These are phyloP conservation scores for Auanema freiburgensis DNA, from an alignment of 2,888 invertebrate genomes.

Conservation along the genomic window DNA sequence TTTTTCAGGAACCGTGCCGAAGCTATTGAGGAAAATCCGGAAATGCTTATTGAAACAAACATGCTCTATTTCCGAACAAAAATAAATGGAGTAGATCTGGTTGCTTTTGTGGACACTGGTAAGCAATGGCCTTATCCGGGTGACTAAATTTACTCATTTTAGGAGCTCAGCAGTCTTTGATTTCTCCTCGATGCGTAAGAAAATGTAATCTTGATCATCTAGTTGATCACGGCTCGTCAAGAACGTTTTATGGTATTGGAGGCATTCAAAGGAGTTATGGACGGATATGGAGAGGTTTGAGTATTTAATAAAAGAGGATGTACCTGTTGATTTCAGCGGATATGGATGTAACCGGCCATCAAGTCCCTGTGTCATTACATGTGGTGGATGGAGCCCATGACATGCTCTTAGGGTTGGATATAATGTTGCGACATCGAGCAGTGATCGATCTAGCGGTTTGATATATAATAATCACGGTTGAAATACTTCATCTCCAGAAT, in stretches of 20 bases:
- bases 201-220: slow-evolving; percentile 66
- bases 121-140: background rate
- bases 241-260: slow-evolving; percentile 95
- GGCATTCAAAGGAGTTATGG: slow-evolving; percentile 94
- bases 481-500: too few species aligned
- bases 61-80: slow-evolving; percentile 20
- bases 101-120: slow-evolving; percentile 20
- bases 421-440: slow-evolving; percentile 18
- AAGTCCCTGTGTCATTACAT: slow-evolving; percentile 14
- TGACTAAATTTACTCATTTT: background rate
- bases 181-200: slow-evolving; percentile 89
- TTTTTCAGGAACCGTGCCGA: slow-evolving; percentile 8
- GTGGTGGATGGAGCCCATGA: slow-evolving; percentile 14
- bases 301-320: background rate
- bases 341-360: slow-evolving; percentile 14
- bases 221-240: slow-evolving; percentile 86
- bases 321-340: slow-evolving; percentile 6
- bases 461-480: background rate
- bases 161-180: slow-evolving; percentile 90
- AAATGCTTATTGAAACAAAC: slow-evolving; percentile 7
- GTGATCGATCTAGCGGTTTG: slow-evolving; percentile 13
- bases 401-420: slow-evolving; percentile 17
- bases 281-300: slow-evolving; percentile 80
- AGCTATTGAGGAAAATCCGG: slow-evolving; percentile 17
- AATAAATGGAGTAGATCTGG: slow-evolving; percentile 16